Base-by-base conservation (phyloP, 2,113 vertebrate species). In the Pelecanoides urinatrix region DNA sequence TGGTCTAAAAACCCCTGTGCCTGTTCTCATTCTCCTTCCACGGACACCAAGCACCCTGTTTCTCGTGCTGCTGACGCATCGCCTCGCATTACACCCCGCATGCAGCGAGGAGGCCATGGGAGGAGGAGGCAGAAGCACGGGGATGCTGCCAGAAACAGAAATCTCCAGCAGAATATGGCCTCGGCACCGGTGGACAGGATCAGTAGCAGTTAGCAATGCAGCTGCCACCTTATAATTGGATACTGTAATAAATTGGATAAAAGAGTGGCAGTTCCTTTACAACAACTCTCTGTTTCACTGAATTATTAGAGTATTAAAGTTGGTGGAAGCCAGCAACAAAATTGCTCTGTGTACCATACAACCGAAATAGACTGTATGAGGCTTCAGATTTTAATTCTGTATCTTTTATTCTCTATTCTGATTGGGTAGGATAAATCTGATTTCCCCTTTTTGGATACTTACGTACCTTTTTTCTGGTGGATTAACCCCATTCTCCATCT, bases 401-500 rank as follows among this genome's bases (percentile, higher is more conserved):
- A 16, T 75, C 76, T 93, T 86, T 85, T 83, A 42, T 71, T 94
- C 68, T 79, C 27, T 68, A 26, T 89, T 93, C 66, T 95, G 73
- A 94, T 82, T 91, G 87, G 67, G 53, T 38, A 74, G 52, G 34
- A 93, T 53, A 96, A 95, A 92, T 90, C 68, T 87, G 79, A 82
- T 97, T 92, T 94, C 71, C 96, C 49, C 49, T 72, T 94, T 86
- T 95, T 94, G 68, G 52, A 86, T 95, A 88, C 86, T 95, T 94
- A 90, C 1, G 5, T 66, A 74, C 92, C 22, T 90, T 92, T 91
- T 91, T 96, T 94, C 78, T 49, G 67, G 34, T 40, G 87, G 94
- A 97, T 97, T 97, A 97, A 97, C 94, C 94, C 73, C 76, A 73
- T 95, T 97, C 42, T 92, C 94, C 92, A 95, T 97, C 97, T 97